These are phyloP conservation scores for Zaprionus ornatus DNA, from an alignment of 1,140 invertebrate genomes.

Conservation along the genomic window DNA sequence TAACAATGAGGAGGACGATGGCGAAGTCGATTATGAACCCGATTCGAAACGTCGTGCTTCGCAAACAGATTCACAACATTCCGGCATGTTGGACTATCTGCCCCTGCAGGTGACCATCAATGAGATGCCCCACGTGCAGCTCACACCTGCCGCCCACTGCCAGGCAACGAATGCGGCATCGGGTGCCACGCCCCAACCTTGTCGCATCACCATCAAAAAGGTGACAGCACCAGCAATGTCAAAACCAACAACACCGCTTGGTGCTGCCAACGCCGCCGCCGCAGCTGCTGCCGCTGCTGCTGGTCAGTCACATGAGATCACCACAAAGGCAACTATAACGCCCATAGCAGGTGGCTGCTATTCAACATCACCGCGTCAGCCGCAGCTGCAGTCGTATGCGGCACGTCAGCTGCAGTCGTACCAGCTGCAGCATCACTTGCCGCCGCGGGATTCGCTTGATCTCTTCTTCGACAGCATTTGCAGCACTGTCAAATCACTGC, in stretches of 20 bases:
- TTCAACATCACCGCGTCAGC: conserved; percentile 27
- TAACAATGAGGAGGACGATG: conserved; percentile 5
- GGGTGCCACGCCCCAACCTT: conserved; percentile 42
- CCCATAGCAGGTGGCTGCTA: conserved; percentile 48
- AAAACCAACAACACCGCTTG: neutral
- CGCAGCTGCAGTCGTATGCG: conserved; percentile 24
- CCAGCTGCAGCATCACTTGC: conserved; percentile 52
- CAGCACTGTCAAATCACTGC: conserved; percentile 66
- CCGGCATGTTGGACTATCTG: conserved; percentile 66
- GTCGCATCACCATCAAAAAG: conserved; percentile 73
- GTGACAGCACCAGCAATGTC: conserved; percentile 40
- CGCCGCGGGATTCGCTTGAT: conserved; percentile 64
- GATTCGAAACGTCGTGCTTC: conserved; percentile 49
- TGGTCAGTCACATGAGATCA: conserved; percentile 50
- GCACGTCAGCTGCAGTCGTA: conserved; percentile 46
- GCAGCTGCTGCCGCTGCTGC: conserved; percentile 10
- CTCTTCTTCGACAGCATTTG: conserved; percentile 79
- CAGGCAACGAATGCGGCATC: conserved; percentile 6
- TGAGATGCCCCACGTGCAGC: conserved; percentile 48
- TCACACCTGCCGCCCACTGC: conserved; percentile 20
- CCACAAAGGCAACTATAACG: conserved; percentile 67
- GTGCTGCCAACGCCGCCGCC: neutral
- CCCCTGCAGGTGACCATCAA: conserved; percentile 72
- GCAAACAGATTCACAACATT: conserved; percentile 66
- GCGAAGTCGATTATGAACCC: conserved; percentile 44